A percentile compares a stretch with the other conserved stretches of the same genome.
phyloP scores from a whole-genome alignment of 2,888 invertebrate species.

The Drosophila meridiana region DNA sequence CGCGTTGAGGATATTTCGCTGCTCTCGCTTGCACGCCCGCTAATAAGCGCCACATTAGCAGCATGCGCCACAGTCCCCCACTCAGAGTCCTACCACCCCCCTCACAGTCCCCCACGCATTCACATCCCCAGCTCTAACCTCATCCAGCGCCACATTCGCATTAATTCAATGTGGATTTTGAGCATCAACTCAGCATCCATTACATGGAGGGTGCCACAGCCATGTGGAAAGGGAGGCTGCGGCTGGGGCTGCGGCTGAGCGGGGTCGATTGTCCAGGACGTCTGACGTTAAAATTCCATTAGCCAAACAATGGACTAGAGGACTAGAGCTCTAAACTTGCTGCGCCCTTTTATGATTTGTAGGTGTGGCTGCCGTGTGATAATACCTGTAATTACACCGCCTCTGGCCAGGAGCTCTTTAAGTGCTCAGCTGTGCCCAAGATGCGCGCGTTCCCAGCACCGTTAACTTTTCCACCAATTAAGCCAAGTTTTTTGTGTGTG shows the following conservation, averaged over 20 bases:
- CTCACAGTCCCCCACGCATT: background rate
- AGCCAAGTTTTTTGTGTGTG: slow-evolving; percentile 6
- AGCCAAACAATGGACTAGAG: slow-evolving; percentile 45
- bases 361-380: slow-evolving; percentile 52
- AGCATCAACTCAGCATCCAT: slow-evolving; percentile 31
- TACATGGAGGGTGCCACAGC: slow-evolving; percentile 9
- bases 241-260: background rate
- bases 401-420: slow-evolving; percentile 1
- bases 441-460: slow-evolving; percentile 39
- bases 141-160: slow-evolving; percentile 24
- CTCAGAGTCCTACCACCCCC: background rate
- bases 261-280: slow-evolving; percentile 21
- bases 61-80: slow-evolving; percentile 17
- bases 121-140: slow-evolving; percentile 3
- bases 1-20: slow-evolving; percentile 3
- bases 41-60: slow-evolving; percentile 50
- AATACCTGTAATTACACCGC: slow-evolving; percentile 60
- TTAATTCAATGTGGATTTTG: slow-evolving; percentile 54
- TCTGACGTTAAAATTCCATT: slow-evolving; percentile 80
- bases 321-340: slow-evolving; percentile 8
- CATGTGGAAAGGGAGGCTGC: background rate
- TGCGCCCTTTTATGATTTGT: slow-evolving; percentile 62
- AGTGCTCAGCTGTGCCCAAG: slow-evolving; percentile 22
- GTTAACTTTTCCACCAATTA: slow-evolving; percentile 4
- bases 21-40: slow-evolving; percentile 24